Base-by-base conservation (phyloP, 2,797 vertebrate species). In the Hypotaenidia okinawae region DNA sequence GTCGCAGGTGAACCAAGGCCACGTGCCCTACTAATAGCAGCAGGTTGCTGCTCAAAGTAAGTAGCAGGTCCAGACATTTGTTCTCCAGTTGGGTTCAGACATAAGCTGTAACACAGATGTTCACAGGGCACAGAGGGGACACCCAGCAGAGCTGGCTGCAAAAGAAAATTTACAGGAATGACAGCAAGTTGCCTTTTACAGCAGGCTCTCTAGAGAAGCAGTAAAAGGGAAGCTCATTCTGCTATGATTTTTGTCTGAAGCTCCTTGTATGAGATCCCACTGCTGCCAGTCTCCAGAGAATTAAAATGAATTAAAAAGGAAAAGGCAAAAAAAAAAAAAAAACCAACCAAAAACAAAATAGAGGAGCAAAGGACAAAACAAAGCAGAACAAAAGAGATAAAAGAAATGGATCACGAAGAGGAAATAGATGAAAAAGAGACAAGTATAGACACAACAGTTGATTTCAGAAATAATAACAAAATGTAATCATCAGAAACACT, bases 41-140 rank as follows among this genome's bases (percentile, higher is more conserved):
- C 93, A 93, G 77, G 77, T 86, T 94, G 64, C 93, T 90, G 85
- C 80, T 93, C 93, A 79, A 93, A 96, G 76, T 91, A 94, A 94
- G 93, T 90, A 94, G 91, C 93, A 96, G 94, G 52, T 94, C 96
- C 85, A 90, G 67, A 88, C 74, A 73, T 94, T 97, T 93, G 74
- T 74, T 96, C 91, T 93, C 35, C 61, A 58, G 23, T 93, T 89
- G 87, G 23, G 83, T 91, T 94, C 88, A 95, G 90, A 70, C 35
- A 16, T 84, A 88, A 96, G 70, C 89, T 91, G 77, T 80, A 94
- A 82, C 85, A 79, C 95, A 97, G 95, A 96, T 97, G 95, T 92
- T 95, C 94, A 54, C 74, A 96, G 95, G 95, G 94, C 95, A 96
- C 62, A 94, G 91, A 95, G 96, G 94, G 89, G 94, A 95, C 89